These are phyloP conservation scores for Trissolcus brochymenae DNA, from an alignment of 2,888 invertebrate genomes.

Conservation along the genomic window DNA sequence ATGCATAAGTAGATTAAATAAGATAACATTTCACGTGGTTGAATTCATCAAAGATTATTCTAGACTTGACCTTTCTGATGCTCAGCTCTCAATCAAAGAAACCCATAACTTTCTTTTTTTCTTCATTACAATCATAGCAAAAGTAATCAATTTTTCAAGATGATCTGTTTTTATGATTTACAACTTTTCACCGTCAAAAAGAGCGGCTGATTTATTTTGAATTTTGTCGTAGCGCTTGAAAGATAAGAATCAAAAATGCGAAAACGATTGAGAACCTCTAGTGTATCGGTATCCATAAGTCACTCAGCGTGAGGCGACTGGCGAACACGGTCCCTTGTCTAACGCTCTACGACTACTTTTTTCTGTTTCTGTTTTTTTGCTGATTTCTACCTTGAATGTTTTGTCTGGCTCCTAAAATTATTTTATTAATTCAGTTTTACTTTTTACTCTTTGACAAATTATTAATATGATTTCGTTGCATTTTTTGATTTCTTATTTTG, in stretches of 20 bases:
- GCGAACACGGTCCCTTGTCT: slow-evolving; percentile 66
- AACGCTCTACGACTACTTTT: slow-evolving; percentile 43
- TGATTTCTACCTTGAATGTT: slow-evolving; percentile 36
- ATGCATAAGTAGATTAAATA: slow-evolving; percentile 51
- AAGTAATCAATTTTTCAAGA: slow-evolving; percentile 1
- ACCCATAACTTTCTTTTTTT: not conserved
- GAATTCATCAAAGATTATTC: slow-evolving; percentile 7
- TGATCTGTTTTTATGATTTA: not conserved
- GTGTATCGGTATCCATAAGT: slow-evolving; percentile 71
- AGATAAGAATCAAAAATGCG: slow-evolving; percentile 23
- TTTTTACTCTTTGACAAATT: no score
- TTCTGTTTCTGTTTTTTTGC: slow-evolving; percentile 26
- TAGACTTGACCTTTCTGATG: not conserved
- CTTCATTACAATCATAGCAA: not conserved
- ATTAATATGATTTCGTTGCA: no score
- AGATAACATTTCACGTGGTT: slow-evolving; percentile 29
- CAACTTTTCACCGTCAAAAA: slow-evolving; percentile 4
- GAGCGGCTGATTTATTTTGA: not conserved
- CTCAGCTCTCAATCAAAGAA: not conserved
- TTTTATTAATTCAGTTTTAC: no score
- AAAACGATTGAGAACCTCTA: slow-evolving; percentile 69
- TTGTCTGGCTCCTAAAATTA: slow-evolving; percentile 30
- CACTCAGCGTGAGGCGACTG: slow-evolving; percentile 73
- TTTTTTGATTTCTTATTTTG: no score
- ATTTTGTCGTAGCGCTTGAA: not conserved